These are phyloP conservation scores for Bombus difficillimus DNA, from an alignment of 1,140 invertebrate species.

Conservation along the genomic window DNA sequence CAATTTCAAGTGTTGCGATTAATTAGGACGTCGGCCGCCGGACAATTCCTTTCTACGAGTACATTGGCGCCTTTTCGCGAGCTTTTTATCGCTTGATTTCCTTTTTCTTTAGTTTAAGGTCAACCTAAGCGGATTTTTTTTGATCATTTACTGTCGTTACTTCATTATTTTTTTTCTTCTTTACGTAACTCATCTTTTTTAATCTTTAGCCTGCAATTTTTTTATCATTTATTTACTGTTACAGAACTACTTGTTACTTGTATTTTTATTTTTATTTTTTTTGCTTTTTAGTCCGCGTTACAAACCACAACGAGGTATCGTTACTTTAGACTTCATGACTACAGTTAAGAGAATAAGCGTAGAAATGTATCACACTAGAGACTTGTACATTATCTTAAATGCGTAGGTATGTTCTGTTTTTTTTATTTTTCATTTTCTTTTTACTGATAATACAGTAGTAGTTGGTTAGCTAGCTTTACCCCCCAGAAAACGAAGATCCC, in stretches of 20 bases:
- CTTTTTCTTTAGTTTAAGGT: slow-evolving; percentile 12
- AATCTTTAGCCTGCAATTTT: not conserved
- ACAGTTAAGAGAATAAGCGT: slow-evolving; percentile 77
- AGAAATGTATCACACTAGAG: slow-evolving; percentile 79
- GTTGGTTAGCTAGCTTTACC: slow-evolving; percentile 57
- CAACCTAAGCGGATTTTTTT: slow-evolving; percentile 51
- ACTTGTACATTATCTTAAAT: slow-evolving; percentile 78
- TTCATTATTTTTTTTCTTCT: not conserved
- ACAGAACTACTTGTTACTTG: slow-evolving; percentile 49
- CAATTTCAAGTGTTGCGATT: slow-evolving; percentile 35
- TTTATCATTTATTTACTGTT: slow-evolving; percentile 27
- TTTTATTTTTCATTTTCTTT: slow-evolving; percentile 36
- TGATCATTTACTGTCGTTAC: slow-evolving; percentile 14
- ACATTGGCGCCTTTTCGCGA: slow-evolving; percentile 25
- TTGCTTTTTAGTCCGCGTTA: slow-evolving; percentile 38
- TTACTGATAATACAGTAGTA: slow-evolving; percentile 56
- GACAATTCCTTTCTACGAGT: slow-evolving; percentile 48
- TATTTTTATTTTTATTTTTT: slow-evolving; percentile 20
- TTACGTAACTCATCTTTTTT: not conserved
- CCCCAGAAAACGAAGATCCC: slow-evolving; percentile 26
- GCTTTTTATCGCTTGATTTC: not conserved
- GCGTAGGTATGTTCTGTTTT: slow-evolving; percentile 67
- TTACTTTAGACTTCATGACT: slow-evolving; percentile 73
- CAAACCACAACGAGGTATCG: slow-evolving; percentile 68
- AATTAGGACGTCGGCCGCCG: slow-evolving; percentile 50